These are phyloP conservation scores for Haliclystus octoradiatus DNA, from an alignment of 30 jellyfish, hydroid and myxozoan genomes.

Conservation along the genomic window DNA sequence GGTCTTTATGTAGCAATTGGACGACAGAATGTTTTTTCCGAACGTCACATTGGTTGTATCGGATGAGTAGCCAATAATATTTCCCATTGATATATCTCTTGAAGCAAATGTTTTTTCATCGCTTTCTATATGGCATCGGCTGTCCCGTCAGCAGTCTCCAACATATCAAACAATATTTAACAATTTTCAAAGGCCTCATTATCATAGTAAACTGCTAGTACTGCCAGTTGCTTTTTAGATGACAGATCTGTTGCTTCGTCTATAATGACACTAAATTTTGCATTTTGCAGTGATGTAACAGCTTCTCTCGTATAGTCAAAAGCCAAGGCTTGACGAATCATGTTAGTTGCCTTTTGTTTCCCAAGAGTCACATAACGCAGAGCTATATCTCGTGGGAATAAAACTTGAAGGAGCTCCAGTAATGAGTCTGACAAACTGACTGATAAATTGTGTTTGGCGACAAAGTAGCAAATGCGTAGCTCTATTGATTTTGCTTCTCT, in stretches of 20 bases:
- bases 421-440: conserved; percentile 12
- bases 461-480: conserved; percentile 11
- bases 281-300: not conserved
- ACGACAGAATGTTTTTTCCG: conserved; percentile 44
- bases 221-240: conserved; percentile 23
- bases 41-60: conserved; percentile 50
- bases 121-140: conserved; percentile 19
- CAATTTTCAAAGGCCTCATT: conserved; percentile 1
- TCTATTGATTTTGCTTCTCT: conserved; percentile 10
- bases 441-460: conserved; percentile 25
- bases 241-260: conserved; percentile 29
- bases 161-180: conserved; percentile 19
- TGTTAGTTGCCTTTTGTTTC: conserved; percentile 27
- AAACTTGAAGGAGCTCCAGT: not conserved
- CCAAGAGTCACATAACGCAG: conserved; percentile 7
- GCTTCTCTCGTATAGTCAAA: conserved; percentile 2
- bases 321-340: conserved; percentile 17
- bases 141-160: conserved; percentile 30
- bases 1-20: not conserved
- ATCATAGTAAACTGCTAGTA: conserved; percentile 13
- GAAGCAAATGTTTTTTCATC: conserved; percentile 9
- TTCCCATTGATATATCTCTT: conserved; percentile 30
- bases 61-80: conserved; percentile 39
- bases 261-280: conserved; percentile 15
- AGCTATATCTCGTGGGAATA: conserved; percentile 9